Evolutionary conservation across 2,888 invertebrate species (phyloP), one percentile per base, ranked within the genome.

Genomic region (Leucoptera coffeella): DNA sequence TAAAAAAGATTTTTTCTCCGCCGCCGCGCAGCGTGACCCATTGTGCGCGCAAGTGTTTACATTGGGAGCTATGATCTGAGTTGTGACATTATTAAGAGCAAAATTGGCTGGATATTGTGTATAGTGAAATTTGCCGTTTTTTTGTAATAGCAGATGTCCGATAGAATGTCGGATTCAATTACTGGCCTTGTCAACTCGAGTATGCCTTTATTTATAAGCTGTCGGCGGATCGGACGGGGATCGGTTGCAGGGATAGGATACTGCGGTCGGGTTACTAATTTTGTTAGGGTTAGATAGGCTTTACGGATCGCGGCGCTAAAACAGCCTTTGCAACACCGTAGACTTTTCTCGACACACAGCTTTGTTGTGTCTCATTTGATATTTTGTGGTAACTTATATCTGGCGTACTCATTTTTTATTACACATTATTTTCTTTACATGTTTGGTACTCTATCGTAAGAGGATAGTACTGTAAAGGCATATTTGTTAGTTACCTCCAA

Each of bases 81-180:
- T 58, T 58, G 58, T 59, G 58, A 61, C 60, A 52, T 54, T 57
- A 60, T 59, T 58, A 59, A 60, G 51, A 56, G 53, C 55, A 53
- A 61, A 61, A 57, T 61, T 60, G 54, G 47, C 45, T 38, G 38
- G 47, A 47, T 10, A 45, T 48, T 47, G 29, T 30, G 50, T 48
- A 42, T 45, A 43, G 38, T 40, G 38, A 42, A 50, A 45, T 47
- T 49, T 41, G 22, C 12, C 14, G 22, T 38, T 41, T 45, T 45
- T 22, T 54, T 54, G 52, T 49, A 40, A 44, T 50, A 44, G 60
- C 64, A 64, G 62, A 64, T 64, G 61, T 56, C 47, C 25, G 30
- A 34, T 40, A 38, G 32, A 32, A 43, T 45, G 62, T 57, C 62
- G 39, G 51, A 39, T 51, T 55, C 61, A 57, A 61, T 67, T 58